These are phyloP conservation scores for Athalia cordata DNA, from an alignment of 2,888 invertebrate genomes.

Conservation along the genomic window DNA sequence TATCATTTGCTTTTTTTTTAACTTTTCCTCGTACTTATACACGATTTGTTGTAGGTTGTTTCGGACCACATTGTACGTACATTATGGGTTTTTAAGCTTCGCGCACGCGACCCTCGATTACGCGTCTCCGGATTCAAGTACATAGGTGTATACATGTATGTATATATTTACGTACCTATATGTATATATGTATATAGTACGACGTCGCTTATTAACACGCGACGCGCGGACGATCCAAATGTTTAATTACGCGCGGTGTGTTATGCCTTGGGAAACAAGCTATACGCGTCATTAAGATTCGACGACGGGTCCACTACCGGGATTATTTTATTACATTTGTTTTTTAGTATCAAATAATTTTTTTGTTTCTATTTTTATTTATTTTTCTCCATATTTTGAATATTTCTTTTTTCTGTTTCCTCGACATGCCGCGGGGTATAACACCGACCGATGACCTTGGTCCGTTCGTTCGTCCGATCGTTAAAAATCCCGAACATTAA, in stretches of 20 bases:
- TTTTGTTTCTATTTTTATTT: too few species aligned
- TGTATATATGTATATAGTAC: neutral
- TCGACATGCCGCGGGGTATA: neutral
- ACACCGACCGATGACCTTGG: neutral
- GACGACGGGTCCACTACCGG: too few species aligned
- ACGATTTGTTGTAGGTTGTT: too few species aligned
- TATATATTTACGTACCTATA: too few species aligned
- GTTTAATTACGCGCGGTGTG: conserved; percentile 19
- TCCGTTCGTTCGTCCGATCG: too few species aligned
- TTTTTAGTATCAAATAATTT: too few species aligned
- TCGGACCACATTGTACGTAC: neutral
- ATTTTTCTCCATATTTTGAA: too few species aligned
- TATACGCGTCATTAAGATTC: neutral
- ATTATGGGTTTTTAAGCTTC: neutral
- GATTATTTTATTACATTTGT: too few species aligned
- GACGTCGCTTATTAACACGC: conserved; percentile 23
- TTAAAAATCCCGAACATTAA: conserved; percentile 10
- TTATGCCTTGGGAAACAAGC: conserved; percentile 9
- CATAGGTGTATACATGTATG: too few species aligned
- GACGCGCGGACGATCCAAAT: conserved; percentile 7
- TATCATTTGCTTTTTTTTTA: too few species aligned
- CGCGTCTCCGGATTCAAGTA: neutral
- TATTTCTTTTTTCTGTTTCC: too few species aligned
- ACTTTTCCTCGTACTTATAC: too few species aligned
- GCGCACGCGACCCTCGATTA: conserved; percentile 37